Conservation (phyloP, 2,797 vertebrate species). For the Sparus aurata region DNA sequence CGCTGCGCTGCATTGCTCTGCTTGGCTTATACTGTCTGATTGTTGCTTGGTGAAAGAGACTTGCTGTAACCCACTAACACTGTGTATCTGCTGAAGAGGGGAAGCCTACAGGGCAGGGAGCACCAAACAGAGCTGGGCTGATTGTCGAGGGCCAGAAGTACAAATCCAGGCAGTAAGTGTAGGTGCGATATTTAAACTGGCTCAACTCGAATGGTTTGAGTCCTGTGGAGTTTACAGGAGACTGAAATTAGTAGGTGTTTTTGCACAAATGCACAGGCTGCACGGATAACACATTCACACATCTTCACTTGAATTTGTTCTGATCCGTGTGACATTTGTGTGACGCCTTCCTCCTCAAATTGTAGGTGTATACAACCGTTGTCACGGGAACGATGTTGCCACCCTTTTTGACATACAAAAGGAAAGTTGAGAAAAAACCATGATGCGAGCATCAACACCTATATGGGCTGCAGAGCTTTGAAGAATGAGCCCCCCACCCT, state of each 20-base stretch:
- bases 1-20: slow-evolving; percentile 93
- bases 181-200: background rate
- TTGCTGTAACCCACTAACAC: slow-evolving; percentile 73
- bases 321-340: background rate
- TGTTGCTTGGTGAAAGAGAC: slow-evolving; percentile 60
- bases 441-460: background rate
- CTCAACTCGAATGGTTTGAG: background rate
- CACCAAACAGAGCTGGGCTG: background rate
- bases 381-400: background rate
- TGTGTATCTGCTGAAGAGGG: slow-evolving; percentile 52
- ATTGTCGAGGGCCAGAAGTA: background rate
- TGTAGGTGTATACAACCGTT: background rate
- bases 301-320: background rate
- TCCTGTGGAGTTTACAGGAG: background rate
- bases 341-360: background rate
- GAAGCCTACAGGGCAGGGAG: slow-evolving; percentile 19
- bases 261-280: background rate
- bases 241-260: background rate
- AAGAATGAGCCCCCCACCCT: background rate
- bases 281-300: background rate
- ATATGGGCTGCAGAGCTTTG: too few relatives aligned
- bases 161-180: slow-evolving; percentile 3
- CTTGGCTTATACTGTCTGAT: slow-evolving; percentile 90
- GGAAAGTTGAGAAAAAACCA: background rate
- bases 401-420: background rate